A percentile compares a stretch with the other conserved stretches of the same genome.
phyloP scores from a whole-genome alignment of 1,140 invertebrate species.

The Gonatopus flavifemur region DNA sequence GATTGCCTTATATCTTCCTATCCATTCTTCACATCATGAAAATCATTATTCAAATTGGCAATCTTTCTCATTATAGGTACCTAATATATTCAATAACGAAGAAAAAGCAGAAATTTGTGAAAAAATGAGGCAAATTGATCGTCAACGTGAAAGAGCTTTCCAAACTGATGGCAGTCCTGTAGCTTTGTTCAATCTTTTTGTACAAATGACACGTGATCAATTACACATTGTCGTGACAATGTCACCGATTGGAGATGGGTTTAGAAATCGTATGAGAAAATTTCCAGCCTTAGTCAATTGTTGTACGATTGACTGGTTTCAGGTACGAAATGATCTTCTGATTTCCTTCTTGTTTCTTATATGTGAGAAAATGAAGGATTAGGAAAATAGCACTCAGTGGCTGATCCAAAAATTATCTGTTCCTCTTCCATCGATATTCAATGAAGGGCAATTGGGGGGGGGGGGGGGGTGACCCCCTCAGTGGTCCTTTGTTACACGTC shows the following conservation, averaged over 20 bases:
- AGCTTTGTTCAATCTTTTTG: constrained; percentile 91
- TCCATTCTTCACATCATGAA: constrained; percentile 45
- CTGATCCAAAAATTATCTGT: no score
- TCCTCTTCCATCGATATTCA: no score
- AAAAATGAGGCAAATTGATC: constrained; percentile 89
- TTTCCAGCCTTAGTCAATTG: constrained; percentile 95
- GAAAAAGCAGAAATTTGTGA: constrained; percentile 93
- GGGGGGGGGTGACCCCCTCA: no score
- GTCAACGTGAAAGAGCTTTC: constrained; percentile 83
- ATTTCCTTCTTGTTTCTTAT: no score
- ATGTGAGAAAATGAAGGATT: no score
- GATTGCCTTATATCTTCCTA: not conserved
- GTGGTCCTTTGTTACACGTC: no score
- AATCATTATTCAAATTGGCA: constrained; percentile 46
- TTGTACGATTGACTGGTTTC: constrained; percentile 97
- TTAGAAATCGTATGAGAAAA: constrained; percentile 85
- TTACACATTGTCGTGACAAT: constrained; percentile 90
- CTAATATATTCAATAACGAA: constrained; percentile 85
- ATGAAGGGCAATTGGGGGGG: no score
- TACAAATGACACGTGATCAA: constrained; percentile 87
- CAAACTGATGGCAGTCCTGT: constrained; percentile 91
- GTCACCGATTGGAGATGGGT: constrained; percentile 86
- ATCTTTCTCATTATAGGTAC: constrained; percentile 58
- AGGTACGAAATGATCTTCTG: constrained; percentile 63
- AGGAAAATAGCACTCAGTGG: no score